Base-by-base conservation (phyloP, 2,888 invertebrate genomes). In the Idaea biselata region DNA sequence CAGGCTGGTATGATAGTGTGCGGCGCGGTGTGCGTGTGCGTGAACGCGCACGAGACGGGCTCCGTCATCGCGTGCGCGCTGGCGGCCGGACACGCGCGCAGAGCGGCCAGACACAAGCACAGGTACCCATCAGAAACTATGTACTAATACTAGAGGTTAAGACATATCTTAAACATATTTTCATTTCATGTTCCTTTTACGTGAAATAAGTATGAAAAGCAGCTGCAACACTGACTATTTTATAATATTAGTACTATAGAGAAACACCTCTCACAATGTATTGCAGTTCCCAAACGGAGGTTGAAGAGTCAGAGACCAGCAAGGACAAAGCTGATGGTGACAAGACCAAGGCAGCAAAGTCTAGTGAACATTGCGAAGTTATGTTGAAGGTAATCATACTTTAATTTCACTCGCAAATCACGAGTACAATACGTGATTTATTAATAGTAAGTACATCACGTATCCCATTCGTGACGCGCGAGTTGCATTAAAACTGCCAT, bases 51-150 rank as follows among this genome's bases (percentile, higher is more conserved):
- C 0, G 90, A 91, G 76, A 82, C 90, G n/a, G 93, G 93, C n/a
- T 91, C 93, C 5, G 87, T 93, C 64, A 87, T 92, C 65, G 93
- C 92, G 25, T 92, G 92, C 65, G 85, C 92, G 18, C 86, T 93
- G 58, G 92, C 92, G 56, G 92, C 91, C 33, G 75, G 82, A 74
- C 78, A 88, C 17, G 89, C 89, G 77, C 81, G 83, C 32, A 5
- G 55, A 6, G 16, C 7, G 6, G 55, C 55, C 1, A 78, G 80
- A 8, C 75, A 74, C 16, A 63, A 73, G 2, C 75, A 78, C 61
- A 76, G 68, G 68, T 74, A 68, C 14, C 7, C 3, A 3, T 3
- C 44, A 6, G 8, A 44, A 3, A 44, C 5, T 25, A 25, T 25
- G n/a, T n/a, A n/a, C n/a, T n/a, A n/a, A n/a, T n/a, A n/a, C n/a